Conservation (phyloP, 2,113 vertebrate species). For the Pantherophis guttatus region DNA sequence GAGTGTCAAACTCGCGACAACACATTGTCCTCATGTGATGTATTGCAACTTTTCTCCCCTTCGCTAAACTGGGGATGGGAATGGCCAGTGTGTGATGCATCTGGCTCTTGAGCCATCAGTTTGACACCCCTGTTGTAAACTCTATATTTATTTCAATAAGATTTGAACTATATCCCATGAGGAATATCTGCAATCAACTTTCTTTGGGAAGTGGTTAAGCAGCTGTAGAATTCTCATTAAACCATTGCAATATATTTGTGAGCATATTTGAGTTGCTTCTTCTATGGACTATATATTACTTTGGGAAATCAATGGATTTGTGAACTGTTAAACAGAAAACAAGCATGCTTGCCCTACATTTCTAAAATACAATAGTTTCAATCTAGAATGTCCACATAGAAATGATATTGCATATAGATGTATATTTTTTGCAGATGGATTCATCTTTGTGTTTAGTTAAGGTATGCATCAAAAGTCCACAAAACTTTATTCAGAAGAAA, state of each 20-base stretch:
- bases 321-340: conserved; percentile 2
- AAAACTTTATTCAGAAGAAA: background rate
- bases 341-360: background rate
- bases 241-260: background rate
- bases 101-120: no score
- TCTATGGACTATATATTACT: conserved; percentile 21
- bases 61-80: no score
- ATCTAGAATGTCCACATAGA: background rate
- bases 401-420: background rate
- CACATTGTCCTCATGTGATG: no score
- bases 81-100: no score
- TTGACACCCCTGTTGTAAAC: no score
- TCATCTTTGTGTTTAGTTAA: background rate
- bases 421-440: background rate
- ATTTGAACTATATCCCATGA: background rate
- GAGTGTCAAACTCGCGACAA: no score
- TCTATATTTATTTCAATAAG: background rate
- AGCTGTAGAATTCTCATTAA: conserved; percentile 9
- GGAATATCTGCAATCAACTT: background rate
- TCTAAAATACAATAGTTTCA: conserved; percentile 5
- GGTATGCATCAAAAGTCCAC: background rate
- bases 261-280: conserved; percentile 8
- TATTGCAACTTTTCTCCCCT: no score
- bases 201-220: conserved; percentile 12
- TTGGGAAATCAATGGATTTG: background rate